Evolutionary conservation across 2,888 invertebrate species (phyloP).

Genomic region (Rambutsinella grinnellia): DNA sequence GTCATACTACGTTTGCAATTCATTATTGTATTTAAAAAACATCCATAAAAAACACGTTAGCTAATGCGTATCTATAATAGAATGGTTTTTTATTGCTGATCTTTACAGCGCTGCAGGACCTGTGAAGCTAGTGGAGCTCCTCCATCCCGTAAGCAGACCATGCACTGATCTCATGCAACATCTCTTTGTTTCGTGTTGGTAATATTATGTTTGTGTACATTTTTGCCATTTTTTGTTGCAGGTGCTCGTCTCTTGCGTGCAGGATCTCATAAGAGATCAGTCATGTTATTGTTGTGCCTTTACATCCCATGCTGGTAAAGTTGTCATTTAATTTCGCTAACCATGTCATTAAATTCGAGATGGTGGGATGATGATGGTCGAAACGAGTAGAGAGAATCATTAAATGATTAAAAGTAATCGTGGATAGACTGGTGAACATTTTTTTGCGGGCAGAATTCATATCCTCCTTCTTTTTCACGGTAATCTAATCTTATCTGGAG

Average conservation of each 20-base stretch:
- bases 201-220: background rate
- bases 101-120: background rate
- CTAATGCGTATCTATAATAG: background rate
- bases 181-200: background rate
- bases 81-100: conserved; percentile 1
- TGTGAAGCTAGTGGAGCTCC: too few species aligned
- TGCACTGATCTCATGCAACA: conserved; percentile 36
- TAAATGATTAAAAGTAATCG: too few species aligned
- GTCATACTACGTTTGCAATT: too few species aligned
- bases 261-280: background rate
- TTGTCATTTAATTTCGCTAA: conserved; percentile 8
- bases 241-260: conserved; percentile 12
- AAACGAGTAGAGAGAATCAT: background rate
- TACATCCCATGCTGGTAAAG: background rate
- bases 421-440: too few species aligned
- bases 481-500: too few species aligned
- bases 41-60: too few species aligned
- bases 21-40: too few species aligned
- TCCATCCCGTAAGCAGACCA: conserved; percentile 13
- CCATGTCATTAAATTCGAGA: background rate
- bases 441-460: too few species aligned
- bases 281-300: conserved; percentile 16
- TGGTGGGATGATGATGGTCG: conserved; percentile 5
- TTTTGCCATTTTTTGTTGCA: conserved; percentile 4
- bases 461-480: too few species aligned